Percentiles rank a stretch among this genome's conserved stretches.
These are phyloP conservation scores for Bryconaethiops microstoma DNA, from an alignment of 2,797 vertebrate genomes.

Conservation along the genomic window DNA sequence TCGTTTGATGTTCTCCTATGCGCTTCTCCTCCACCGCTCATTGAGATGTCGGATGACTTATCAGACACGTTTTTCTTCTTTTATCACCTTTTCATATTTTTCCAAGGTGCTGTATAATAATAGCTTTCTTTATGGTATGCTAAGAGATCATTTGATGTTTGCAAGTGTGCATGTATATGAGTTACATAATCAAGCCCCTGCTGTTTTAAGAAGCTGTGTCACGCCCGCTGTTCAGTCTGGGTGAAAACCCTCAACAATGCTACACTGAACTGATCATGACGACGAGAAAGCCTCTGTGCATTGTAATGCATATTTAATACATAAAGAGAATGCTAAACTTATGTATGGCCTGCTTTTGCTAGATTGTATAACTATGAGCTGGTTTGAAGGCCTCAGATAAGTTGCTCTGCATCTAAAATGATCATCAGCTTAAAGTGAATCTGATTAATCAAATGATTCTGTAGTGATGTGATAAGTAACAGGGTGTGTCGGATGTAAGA, in stretches of 20 bases:
- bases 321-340: background rate
- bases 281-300: background rate
- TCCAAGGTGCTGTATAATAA: conserved; percentile 8
- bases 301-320: background rate
- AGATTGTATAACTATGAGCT: background rate
- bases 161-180: background rate
- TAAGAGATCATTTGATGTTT: conserved; percentile 6
- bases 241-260: background rate
- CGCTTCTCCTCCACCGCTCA: conserved; percentile 13
- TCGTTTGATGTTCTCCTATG: conserved; percentile 40
- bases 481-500: background rate
- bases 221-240: background rate
- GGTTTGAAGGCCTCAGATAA: background rate
- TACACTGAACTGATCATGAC: background rate
- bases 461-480: background rate
- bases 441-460: background rate
- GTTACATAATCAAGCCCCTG: conserved; percentile 26
- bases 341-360: background rate
- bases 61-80: conserved; percentile 6
- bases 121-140: conserved; percentile 21
- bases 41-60: conserved; percentile 36
- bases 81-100: background rate
- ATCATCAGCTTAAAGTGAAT: conserved; percentile 1
- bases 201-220: conserved; percentile 24
- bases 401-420: background rate